These are phyloP conservation scores for Dicycla oo DNA, from an alignment of 2,888 invertebrate species.

Conservation along the genomic window DNA sequence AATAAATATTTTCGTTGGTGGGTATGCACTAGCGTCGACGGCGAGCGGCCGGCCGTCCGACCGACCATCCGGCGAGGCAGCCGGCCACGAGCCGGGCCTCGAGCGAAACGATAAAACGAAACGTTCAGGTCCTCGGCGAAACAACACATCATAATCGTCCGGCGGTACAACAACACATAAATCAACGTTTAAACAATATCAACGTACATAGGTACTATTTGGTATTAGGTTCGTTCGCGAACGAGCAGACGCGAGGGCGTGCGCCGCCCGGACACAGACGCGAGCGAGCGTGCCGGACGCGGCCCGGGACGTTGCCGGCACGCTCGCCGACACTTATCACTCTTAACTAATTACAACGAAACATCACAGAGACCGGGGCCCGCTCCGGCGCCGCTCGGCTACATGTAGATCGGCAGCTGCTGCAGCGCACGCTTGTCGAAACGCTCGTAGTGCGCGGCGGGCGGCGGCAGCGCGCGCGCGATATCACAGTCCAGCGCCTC, in stretches of 20 bases:
- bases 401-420: slow-evolving; percentile 90
- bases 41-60: slow-evolving; percentile 49
- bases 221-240: slow-evolving; percentile 81
- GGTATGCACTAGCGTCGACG: slow-evolving; percentile 71
- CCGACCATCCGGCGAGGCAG: slow-evolving; percentile 42
- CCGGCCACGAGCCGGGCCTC: slow-evolving; percentile 60
- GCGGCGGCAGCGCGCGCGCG: slow-evolving; percentile 83
- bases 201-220: slow-evolving; percentile 88
- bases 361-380: slow-evolving; percentile 84
- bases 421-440: slow-evolving; percentile 89
- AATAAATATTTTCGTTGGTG: slow-evolving; percentile 87
- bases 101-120: slow-evolving; percentile 65
- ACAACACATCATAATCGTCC: slow-evolving; percentile 76
- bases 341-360: slow-evolving; percentile 84
- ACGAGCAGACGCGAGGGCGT: slow-evolving; percentile 61
- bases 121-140: slow-evolving; percentile 69
- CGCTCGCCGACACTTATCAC: slow-evolving; percentile 78
- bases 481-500: slow-evolving; percentile 86
- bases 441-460: slow-evolving; percentile 84
- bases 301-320: slow-evolving; percentile 60
- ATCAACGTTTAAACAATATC: slow-evolving; percentile 86
- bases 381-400: slow-evolving; percentile 76
- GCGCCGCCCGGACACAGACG: slow-evolving; percentile 66
- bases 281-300: slow-evolving; percentile 59
- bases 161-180: slow-evolving; percentile 84